A percentile compares a stretch with the other conserved stretches of the same genome.
phyloP scores from a whole-genome alignment of 2,888 invertebrate species.

The Heteromurus nitidus region DNA sequence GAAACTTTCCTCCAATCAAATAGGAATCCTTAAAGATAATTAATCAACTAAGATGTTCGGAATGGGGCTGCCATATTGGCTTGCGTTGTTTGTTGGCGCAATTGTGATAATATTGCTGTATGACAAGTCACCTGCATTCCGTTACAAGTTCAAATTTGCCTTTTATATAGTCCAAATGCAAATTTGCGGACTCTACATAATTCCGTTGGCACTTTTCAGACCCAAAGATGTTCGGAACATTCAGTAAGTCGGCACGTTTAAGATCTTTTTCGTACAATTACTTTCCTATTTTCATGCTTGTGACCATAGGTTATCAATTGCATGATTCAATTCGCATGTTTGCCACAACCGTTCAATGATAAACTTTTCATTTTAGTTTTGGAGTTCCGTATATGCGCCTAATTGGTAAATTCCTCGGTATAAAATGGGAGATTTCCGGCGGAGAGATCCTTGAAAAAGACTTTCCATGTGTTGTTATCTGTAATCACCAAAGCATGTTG shows the following conservation, averaged over 20 bases:
- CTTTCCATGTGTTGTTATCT: conserved; percentile 77
- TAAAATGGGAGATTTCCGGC: conserved; percentile 75
- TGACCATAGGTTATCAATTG: not conserved
- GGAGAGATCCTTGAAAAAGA: conserved; percentile 75
- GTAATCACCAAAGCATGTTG: conserved; percentile 79
- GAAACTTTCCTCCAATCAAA: too few relatives aligned
- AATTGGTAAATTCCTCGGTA: conserved; percentile 75
- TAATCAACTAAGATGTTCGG: too few relatives aligned
- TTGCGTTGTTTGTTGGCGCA: not conserved
- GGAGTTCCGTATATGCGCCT: conserved; percentile 76
- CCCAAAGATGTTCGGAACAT: conserved; percentile 86
- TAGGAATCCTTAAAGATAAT: too few relatives aligned
- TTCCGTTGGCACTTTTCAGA: conserved; percentile 85
- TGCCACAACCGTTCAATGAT: not conserved
- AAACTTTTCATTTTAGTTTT: conserved; percentile 75
- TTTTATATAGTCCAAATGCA: conserved; percentile 81
- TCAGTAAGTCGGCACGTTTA: conserved; percentile 80
- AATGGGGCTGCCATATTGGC: too few relatives aligned
- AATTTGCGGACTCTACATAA: conserved; percentile 80
- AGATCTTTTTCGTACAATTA: not conserved
- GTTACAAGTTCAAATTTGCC: conserved; percentile 84
- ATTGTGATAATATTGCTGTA: conserved; percentile 53
- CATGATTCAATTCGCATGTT: not conserved
- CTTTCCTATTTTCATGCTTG: too few relatives aligned
- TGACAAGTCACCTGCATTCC: conserved; percentile 75